phyloP scores from a whole-genome alignment of 1,140 invertebrate genomes.

The Drosophila bocqueti region DNA sequence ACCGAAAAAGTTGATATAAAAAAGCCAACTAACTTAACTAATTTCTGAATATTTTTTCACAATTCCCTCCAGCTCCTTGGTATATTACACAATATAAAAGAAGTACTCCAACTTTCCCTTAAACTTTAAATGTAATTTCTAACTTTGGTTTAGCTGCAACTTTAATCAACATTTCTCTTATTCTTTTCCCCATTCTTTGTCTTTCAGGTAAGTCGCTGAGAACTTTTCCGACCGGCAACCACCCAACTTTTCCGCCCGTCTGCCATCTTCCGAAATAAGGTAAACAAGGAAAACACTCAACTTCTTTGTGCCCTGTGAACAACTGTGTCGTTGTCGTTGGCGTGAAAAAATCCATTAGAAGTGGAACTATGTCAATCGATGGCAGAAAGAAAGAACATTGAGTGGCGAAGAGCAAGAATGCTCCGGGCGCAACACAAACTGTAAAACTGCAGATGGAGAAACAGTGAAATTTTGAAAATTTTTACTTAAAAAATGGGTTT shows the following conservation, averaged over 20 bases:
- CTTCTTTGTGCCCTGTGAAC: slow-evolving; percentile 47
- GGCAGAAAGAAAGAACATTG: slow-evolving; percentile 58
- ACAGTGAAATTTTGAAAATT: slow-evolving; percentile 18
- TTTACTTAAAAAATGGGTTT: not conserved
- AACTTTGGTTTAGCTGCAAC: slow-evolving; percentile 43
- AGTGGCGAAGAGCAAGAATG: slow-evolving; percentile 45
- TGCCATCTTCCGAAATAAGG: slow-evolving; percentile 45
- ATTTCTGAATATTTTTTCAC: slow-evolving; percentile 1
- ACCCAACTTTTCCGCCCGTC: slow-evolving; percentile 16
- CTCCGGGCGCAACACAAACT: slow-evolving; percentile 18
- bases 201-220: slow-evolving; percentile 66
- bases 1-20: not conserved
- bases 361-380: slow-evolving; percentile 81
- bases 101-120: slow-evolving; percentile 27
- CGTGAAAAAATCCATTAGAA: slow-evolving; percentile 83
- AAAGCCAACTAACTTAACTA: not conserved
- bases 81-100: not conserved
- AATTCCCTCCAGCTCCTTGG: not conserved
- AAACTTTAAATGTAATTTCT: slow-evolving; percentile 74
- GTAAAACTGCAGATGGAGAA: not conserved
- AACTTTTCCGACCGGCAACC: slow-evolving; percentile 42
- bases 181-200: slow-evolving; percentile 41
- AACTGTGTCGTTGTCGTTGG: slow-evolving; percentile 74
- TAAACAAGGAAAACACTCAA: slow-evolving; percentile 53
- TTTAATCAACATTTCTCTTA: slow-evolving; percentile 49